Base-by-base conservation (phyloP, 2,888 invertebrate genomes). In the Balanococcus diminutus region DNA sequence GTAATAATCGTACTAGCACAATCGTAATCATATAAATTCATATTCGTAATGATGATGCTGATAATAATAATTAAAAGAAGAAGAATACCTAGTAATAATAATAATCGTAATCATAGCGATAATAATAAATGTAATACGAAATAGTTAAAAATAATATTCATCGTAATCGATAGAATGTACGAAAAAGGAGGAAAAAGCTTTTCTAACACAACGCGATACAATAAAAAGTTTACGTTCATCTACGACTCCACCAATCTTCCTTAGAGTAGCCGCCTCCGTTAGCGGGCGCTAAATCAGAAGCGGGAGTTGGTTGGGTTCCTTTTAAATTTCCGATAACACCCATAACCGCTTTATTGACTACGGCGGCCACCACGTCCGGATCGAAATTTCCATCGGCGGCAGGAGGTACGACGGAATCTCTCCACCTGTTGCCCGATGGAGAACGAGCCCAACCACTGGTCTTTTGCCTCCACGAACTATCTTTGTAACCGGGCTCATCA, bases 301-400 rank as follows among this genome's bases (percentile, higher is more conserved):
- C 79, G 42, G 85, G 31, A n/a, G 83, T 46, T 16, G 85, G 82
- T 31, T 42, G 84, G 19, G 81, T 28, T 67, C 87, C 87, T 86
- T 87, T 87, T n/a, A 87, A 84, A 86, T 87, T 87, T 51, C 86
- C 87, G 25, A 87, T 86, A 51, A 87, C 87, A 42, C 87, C 87
- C 81, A 87, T 86, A 14, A 87, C 87, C 16, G 87, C 87, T 19
- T 87, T 87, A 82, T 87, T 87, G 42, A 87, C 87, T n/a, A 87
- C 87, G 8, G 87, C 84, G 61, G 87, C 87, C 11, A 87, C 87
- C 36, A 87, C 82, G 75, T 86, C 87, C n/a, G 87, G 87, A 86
- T 87, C 87, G 19, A 87, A 25, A 32, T 85, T 86, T 19, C 83
- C 84, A 51, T 82, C 67, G 11, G 81, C 81, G 14, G 86, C 86